Evolutionary conservation across 1,140 invertebrate species (phyloP).

Genomic region (Saccostrea cuccullata): DNA sequence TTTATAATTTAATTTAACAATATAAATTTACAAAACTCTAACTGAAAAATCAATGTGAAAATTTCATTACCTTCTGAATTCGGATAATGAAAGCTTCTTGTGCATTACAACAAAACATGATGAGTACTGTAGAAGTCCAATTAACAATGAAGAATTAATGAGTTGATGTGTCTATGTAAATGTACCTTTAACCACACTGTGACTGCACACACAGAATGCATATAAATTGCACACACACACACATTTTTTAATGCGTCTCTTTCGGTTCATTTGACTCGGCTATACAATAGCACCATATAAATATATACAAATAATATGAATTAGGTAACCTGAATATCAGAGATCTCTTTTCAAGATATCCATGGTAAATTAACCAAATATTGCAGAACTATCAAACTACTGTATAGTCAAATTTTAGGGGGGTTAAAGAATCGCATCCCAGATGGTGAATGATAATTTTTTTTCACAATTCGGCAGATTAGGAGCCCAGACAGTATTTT

Average conservation of each 20-base stretch:
- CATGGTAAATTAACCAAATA: slow-evolving; percentile 8
- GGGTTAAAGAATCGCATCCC: not conserved
- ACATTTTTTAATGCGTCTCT: slow-evolving; percentile 22
- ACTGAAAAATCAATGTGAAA: not conserved
- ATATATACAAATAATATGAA: slow-evolving; percentile 15
- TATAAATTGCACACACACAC: slow-evolving; percentile 12
- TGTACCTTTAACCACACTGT: not conserved
- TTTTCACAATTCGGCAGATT: not conserved
- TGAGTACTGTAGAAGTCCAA: not conserved
- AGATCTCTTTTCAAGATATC: slow-evolving; percentile 22
- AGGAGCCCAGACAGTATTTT: not conserved
- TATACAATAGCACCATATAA: slow-evolving; percentile 9
- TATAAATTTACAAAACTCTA: too few species aligned
- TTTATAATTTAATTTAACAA: too few species aligned
- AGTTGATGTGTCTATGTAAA: not conserved
- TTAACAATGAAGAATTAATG: not conserved
- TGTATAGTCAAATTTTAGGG: not conserved
- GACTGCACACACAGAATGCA: slow-evolving; percentile 1
- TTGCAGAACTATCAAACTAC: not conserved
- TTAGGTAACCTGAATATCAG: not conserved
- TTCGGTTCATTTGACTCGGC: slow-evolving; percentile 23
- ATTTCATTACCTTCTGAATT: slow-evolving; percentile 29
- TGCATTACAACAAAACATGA: slow-evolving; percentile 17
- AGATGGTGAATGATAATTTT: not conserved
- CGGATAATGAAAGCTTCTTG: slow-evolving; percentile 7